A percentile compares a stretch with the other conserved stretches of the same genome.
phyloP scores from a whole-genome alignment of 2,797 vertebrate genomes.

The Syndactyla subalaris region DNA sequence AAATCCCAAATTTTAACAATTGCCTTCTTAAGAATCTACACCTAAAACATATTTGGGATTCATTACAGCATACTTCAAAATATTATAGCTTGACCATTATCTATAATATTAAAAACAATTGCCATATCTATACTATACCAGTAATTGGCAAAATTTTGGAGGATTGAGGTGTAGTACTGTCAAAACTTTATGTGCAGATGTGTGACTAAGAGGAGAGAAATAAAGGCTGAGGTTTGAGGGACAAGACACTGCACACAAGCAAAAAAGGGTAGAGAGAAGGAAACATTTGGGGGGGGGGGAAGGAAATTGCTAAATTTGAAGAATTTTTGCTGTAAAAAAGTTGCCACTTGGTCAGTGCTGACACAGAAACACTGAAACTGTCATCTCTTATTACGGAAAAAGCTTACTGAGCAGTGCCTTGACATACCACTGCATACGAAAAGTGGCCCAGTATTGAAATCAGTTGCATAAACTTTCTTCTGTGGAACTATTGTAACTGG shows the following conservation, averaged over 20 bases:
- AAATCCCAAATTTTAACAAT: background rate
- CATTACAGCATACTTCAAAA: background rate
- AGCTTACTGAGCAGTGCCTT: background rate
- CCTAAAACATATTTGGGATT: background rate
- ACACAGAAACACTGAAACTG: background rate
- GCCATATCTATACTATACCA: background rate
- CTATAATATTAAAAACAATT: background rate
- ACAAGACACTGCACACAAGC: too few species aligned
- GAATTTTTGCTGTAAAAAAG: background rate
- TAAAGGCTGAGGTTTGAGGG: too few species aligned
- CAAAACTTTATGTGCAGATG: too few species aligned
- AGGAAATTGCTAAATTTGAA: too few species aligned
- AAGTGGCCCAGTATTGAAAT: background rate
- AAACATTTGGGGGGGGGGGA: too few species aligned
- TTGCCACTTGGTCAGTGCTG: background rate
- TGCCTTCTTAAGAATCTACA: background rate
- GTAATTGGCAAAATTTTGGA: background rate
- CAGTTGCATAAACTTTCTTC: background rate
- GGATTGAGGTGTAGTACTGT: background rate
- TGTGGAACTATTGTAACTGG: background rate
- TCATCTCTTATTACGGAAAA: background rate
- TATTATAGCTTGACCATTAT: background rate
- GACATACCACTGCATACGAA: background rate
- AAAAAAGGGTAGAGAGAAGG: too few species aligned
- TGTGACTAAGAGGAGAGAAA: too few species aligned